Base-by-base conservation (phyloP, 2,113 vertebrate genomes). In the Spilogale gracilis region DNA sequence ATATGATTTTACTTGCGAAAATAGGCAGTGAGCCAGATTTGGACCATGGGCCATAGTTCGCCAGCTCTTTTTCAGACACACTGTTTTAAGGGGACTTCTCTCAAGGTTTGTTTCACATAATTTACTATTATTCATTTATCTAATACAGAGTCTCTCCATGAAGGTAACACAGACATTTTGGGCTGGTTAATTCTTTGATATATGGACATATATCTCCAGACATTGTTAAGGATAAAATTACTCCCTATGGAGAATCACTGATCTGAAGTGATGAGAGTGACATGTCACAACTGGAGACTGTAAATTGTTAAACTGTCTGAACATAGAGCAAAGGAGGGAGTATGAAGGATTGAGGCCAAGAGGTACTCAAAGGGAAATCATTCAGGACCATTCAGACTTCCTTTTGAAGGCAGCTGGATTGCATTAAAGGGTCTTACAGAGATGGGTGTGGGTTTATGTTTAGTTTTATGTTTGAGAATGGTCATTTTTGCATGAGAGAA, bases 261-360 rank as follows among this genome's bases (percentile, higher is more conserved):
- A 74, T 65, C 38, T 71, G 6, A 95, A 52, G 52, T 71, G 45
- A 71, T 63, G 50, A 38, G 52, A 16, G n/a, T 76, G 21, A 25
- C 21, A 21, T n/a, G 5, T 91, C 71, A 85, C 27, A 94, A 56
- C 1, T 61, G 38, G 32, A 18, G n/a, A 25, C 58, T 84, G 21
- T 58, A 56, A 91, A 65, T 63, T 85, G 71, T 67, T 93, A 27
- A 81, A 9, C 60, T 84, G 54, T 83, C 17, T 91, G 71, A 96
- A 43, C 45, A 50, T 5, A 63, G 52, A 94, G 25, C 14, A 54
- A 80, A 78, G 4, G 32, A 84, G 27, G 23, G 25, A 61, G 7
- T 43, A 38, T 65, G 54, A 80, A n/a, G n/a, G 23, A 50, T 10
- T 79, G 50, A 65, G 38, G 21, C 67, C 30, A 76, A 89, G 25